phyloP scores from a whole-genome alignment of 2,113 vertebrate species.

The Carlito syrichta region DNA sequence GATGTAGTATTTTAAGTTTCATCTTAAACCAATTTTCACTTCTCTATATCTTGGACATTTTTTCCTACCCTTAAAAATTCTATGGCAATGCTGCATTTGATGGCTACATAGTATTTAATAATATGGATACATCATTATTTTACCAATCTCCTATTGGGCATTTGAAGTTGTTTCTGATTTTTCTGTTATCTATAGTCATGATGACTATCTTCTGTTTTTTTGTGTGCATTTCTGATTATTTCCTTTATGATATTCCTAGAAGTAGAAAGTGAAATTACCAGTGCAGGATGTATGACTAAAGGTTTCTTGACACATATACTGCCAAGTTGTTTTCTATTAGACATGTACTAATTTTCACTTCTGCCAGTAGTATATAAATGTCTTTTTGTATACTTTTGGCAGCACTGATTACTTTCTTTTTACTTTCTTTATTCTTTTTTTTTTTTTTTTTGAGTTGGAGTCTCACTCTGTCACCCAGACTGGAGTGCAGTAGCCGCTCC shows the following conservation, averaged over 20 bases:
- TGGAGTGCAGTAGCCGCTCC: too few relatives aligned
- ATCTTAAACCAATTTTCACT: background rate
- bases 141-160: background rate
- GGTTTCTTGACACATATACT: background rate
- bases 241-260: conserved; percentile 13
- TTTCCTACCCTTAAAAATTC: background rate
- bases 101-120: background rate
- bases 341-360: conserved; percentile 4
- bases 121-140: background rate
- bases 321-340: conserved; percentile 23
- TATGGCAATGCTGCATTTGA: background rate
- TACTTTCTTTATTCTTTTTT: conserved; percentile 59
- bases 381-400: background rate
- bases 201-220: background rate
- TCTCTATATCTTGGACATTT: background rate
- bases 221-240: background rate
- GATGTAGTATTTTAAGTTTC: background rate
- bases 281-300: background rate
- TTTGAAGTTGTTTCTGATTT: background rate
- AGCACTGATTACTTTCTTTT: conserved; percentile 11
- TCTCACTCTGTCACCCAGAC: too few relatives aligned
- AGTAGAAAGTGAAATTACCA: conserved; percentile 24
- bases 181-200: background rate
- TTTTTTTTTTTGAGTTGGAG: too few relatives aligned
- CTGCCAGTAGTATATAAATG: background rate